Evolutionary conservation across 64 coral and sea anemone species (phyloP).

Genomic region (Stichodactyla mertensii): DNA sequence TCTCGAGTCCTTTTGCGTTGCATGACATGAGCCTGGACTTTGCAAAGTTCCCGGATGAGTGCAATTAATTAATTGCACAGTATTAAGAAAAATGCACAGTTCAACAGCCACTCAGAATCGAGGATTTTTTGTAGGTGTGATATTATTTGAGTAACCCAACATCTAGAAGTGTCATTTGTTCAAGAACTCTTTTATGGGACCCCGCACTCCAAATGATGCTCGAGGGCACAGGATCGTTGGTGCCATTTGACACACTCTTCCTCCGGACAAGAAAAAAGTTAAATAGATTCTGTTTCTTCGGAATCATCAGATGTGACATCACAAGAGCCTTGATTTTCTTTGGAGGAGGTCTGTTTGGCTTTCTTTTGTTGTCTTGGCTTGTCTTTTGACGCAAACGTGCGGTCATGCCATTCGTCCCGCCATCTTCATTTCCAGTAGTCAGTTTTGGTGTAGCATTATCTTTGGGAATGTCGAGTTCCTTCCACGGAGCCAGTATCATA

Average conservation of each 20-base stretch:
- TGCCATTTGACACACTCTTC: slow-evolving; percentile 24
- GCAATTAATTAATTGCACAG: no score
- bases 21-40: no score
- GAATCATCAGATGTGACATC: neutral
- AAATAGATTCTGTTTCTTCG: neutral
- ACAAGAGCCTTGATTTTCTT: slow-evolving; percentile 2
- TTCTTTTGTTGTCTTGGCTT: slow-evolving; percentile 2
- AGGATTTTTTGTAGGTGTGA: no score
- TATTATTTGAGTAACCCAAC: slow-evolving; percentile 16
- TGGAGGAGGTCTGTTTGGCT: neutral
- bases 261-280: slow-evolving; percentile 3
- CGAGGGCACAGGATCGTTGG: neutral
- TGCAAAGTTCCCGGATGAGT: no score
- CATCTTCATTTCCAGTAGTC: neutral
- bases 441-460: neutral
- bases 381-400: neutral
- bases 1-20: no score
- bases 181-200: slow-evolving; percentile 12
- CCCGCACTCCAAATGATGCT: slow-evolving; percentile 38
- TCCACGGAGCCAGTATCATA: slow-evolving; percentile 29
- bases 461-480: slow-evolving; percentile 16
- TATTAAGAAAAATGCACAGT: no score
- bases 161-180: slow-evolving; percentile 41
- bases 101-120: no score
- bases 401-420: neutral